Conservation (phyloP, 2,888 invertebrate genomes). For the Scelioninae gen. 2 region DNA sequence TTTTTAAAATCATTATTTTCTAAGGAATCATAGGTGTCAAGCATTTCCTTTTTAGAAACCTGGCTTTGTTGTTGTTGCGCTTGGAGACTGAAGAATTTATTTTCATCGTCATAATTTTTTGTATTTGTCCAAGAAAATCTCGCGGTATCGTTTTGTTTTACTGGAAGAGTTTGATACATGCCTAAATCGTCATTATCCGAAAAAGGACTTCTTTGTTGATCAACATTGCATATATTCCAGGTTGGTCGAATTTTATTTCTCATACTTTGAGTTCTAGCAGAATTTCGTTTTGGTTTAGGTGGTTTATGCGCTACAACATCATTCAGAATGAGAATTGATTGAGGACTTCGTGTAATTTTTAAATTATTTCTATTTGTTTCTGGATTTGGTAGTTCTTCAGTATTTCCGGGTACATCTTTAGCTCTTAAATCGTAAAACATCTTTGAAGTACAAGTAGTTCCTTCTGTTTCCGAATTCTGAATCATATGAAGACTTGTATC, state of each 20-base stretch:
- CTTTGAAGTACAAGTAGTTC: conserved; percentile 35
- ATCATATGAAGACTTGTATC: conserved; percentile 69
- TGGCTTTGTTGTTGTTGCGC: conserved; percentile 60
- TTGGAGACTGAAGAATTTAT: conserved; percentile 63
- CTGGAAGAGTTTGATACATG: conserved; percentile 57
- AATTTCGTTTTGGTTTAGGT: conserved; percentile 79
- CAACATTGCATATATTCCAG: conserved; percentile 68
- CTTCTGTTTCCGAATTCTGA: conserved; percentile 59
- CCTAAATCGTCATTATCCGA: conserved; percentile 41
- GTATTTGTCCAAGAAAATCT: conserved; percentile 11
- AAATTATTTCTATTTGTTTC: conserved; percentile 61
- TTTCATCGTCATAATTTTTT: conserved; percentile 44
- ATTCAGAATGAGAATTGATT: conserved; percentile 71
- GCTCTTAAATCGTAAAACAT: conserved; percentile 67
- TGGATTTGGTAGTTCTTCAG: conserved; percentile 28
- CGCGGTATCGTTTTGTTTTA: conserved; percentile 16
- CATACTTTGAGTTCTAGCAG: conserved; percentile 71
- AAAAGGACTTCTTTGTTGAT: conserved; percentile 15
- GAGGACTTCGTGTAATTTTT: conserved; percentile 64
- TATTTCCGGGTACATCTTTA: conserved; percentile 62
- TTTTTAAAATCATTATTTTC: conserved; percentile 62
- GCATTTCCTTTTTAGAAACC: conserved; percentile 68
- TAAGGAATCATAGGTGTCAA: conserved; percentile 67
- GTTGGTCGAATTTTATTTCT: conserved; percentile 69
- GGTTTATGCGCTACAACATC: conserved; percentile 83